Conservation (phyloP, 2,888 invertebrate genomes). For the Eupithecia subumbrata region DNA sequence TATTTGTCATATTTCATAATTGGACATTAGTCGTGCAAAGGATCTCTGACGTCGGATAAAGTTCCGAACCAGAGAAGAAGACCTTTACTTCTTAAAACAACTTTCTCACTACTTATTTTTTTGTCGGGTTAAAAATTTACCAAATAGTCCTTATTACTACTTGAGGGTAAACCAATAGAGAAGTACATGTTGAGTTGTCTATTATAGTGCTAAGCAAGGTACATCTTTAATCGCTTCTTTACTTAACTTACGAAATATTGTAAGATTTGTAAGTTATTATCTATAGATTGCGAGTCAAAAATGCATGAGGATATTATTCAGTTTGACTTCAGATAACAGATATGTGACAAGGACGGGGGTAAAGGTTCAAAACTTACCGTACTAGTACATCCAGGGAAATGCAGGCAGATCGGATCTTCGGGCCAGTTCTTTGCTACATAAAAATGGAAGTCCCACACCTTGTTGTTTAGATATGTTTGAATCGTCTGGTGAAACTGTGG, state of each 20-base stretch:
- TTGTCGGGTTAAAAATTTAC: too few species aligned
- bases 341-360: constrained; percentile 8
- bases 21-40: too few species aligned
- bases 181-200: too few species aligned
- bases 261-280: not conserved
- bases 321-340: not conserved
- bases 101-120: too few species aligned
- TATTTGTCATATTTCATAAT: too few species aligned
- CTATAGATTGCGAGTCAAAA: not conserved
- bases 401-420: constrained; percentile 91
- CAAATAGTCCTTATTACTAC: too few species aligned
- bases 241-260: not conserved
- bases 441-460: constrained; percentile 95
- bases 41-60: not conserved
- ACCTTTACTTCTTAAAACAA: not conserved
- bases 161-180: too few species aligned
- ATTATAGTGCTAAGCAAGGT: too few species aligned
- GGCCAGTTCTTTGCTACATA: constrained; percentile 96
- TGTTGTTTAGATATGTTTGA: constrained; percentile 93
- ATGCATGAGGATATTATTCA: not conserved
- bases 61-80: not conserved
- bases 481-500: constrained; percentile 94
- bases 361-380: constrained; percentile 85
- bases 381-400: constrained; percentile 94
- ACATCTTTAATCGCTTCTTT: not conserved